Evolutionary conservation across 2,113 vertebrate genomes (phyloP).

Genomic region (Poicephalus gulielmi): DNA sequence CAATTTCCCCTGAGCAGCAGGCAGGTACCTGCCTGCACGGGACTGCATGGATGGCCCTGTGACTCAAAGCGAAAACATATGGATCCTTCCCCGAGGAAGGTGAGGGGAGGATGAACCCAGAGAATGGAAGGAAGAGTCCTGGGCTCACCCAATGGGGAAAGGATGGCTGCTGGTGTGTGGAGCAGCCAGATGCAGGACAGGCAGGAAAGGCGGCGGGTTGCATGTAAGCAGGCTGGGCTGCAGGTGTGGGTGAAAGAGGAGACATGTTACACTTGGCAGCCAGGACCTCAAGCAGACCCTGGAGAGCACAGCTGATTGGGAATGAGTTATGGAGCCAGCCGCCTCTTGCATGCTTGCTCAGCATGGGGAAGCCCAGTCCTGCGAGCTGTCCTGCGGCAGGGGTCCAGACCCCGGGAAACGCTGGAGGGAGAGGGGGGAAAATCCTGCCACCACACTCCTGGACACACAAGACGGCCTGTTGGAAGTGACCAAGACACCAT

Average conservation of each 20-base stretch:
- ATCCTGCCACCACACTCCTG: neutral
- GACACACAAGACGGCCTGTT: neutral
- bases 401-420: fast-evolving
- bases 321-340: conserved; percentile 19
- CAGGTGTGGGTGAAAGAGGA: conserved; percentile 48
- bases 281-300: neutral
- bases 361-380: fast-evolving
- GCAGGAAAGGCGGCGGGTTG: neutral
- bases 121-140: neutral
- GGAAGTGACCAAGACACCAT: neutral
- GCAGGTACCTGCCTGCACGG: neutral
- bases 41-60: fast-evolving
- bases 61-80: neutral
- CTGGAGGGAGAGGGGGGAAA: neutral
- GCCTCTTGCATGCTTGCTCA: neutral
- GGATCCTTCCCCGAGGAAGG: neutral
- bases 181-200: neutral
- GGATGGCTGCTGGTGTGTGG: neutral
- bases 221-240: conserved; percentile 38
- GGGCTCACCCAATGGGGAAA: neutral
- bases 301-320: conserved; percentile 26
- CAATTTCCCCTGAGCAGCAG: neutral
- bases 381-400: fast-evolving
- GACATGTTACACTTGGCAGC: conserved; percentile 34
- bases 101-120: fast-evolving